A percentile compares a stretch with the other conserved stretches of the same genome.
These are phyloP conservation scores for Amphimallon solstitiale DNA, from an alignment of 2,888 invertebrate species.

Conservation along the genomic window DNA sequence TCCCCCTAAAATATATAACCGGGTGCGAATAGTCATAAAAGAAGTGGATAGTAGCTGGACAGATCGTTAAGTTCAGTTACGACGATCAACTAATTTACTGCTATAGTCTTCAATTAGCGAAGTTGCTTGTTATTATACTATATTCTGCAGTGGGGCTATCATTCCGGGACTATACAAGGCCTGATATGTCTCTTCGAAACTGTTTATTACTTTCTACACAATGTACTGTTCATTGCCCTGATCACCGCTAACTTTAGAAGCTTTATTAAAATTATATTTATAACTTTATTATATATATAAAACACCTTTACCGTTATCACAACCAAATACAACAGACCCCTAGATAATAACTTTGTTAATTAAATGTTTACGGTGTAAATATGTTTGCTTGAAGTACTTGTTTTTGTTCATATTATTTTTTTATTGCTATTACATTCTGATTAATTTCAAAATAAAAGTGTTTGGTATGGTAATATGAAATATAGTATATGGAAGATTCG, in stretches of 20 bases:
- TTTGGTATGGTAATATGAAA: too few relatives aligned
- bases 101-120: conserved; percentile 62
- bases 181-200: conserved; percentile 35
- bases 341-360: background rate
- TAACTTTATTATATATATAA: conserved; percentile 11
- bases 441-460: too few relatives aligned
- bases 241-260: conserved; percentile 25
- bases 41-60: conserved; percentile 40
- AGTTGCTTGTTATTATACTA: conserved; percentile 60
- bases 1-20: conserved; percentile 32
- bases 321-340: background rate
- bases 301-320: background rate
- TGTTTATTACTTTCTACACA: conserved; percentile 40
- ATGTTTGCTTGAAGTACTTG: background rate
- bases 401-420: too few relatives aligned
- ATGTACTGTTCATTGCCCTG: conserved; percentile 35
- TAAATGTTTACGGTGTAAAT: background rate
- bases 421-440: too few relatives aligned
- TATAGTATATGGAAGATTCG: too few relatives aligned
- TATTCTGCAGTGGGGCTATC: conserved; percentile 31
- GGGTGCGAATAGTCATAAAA: conserved; percentile 41
- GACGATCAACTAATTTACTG: conserved; percentile 41
- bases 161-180: conserved; percentile 33
- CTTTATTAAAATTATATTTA: conserved; percentile 24
- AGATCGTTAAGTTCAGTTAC: conserved; percentile 40